Evolutionary conservation across 2,113 vertebrate species (phyloP).

Genomic region (Rostratula benghalensis): DNA sequence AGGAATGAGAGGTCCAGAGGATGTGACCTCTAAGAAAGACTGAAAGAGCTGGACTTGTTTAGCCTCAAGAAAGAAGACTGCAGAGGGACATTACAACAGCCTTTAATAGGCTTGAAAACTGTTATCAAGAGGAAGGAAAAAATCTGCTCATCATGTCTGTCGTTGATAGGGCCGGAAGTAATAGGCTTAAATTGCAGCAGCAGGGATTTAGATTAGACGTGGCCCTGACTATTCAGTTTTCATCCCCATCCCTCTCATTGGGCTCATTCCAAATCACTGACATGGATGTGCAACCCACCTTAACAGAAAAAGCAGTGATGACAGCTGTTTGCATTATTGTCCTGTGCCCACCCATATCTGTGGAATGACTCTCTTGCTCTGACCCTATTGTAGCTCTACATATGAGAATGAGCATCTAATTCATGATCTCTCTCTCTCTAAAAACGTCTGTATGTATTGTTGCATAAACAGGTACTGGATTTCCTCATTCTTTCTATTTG

Average conservation of each 20-base stretch:
- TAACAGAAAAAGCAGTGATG: neutral
- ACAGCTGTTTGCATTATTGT: neutral
- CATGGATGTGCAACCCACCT: neutral
- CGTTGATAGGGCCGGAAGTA: slow-evolving; percentile 34
- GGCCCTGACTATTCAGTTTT: slow-evolving; percentile 21
- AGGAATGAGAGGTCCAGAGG: slow-evolving; percentile 1
- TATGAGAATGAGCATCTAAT: neutral
- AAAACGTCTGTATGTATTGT: neutral
- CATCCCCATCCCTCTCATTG: neutral
- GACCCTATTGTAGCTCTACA: neutral
- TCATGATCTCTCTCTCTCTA: neutral
- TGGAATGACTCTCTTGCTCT: neutral
- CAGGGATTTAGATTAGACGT: slow-evolving; percentile 31
- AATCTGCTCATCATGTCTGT: neutral
- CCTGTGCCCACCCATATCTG: neutral
- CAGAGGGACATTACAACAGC: neutral
- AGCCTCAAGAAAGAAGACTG: neutral
- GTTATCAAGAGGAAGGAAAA: slow-evolving; percentile 49
- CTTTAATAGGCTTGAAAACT: slow-evolving; percentile 16
- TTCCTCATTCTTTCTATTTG: slow-evolving; percentile 14
- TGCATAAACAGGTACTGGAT: neutral
- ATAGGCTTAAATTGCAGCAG: slow-evolving; percentile 49
- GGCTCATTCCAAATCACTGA: neutral
- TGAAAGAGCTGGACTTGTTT: slow-evolving; percentile 12
- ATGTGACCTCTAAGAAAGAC: neutral